A percentile compares a stretch with the other conserved stretches of the same genome.
Conservation (phyloP, 2,797 vertebrate species). For the Parambassis ranga region DNA sequence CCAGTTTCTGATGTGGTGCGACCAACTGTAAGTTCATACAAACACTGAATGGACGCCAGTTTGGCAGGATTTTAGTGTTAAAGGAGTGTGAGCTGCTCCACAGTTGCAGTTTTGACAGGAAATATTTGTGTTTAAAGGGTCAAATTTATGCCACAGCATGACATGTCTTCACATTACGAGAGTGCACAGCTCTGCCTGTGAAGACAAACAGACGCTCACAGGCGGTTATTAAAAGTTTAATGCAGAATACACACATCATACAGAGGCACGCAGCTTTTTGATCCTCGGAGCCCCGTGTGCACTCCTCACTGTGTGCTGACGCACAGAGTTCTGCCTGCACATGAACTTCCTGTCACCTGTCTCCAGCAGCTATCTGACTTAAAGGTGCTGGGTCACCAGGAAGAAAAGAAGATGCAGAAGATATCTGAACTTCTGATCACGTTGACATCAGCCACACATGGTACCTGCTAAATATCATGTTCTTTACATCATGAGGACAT, state of each 20-base stretch:
- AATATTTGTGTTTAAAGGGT: constrained; percentile 38
- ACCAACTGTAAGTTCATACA: no score
- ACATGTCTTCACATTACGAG: constrained; percentile 7
- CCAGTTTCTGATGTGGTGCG: no score
- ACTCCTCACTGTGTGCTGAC: neutral
- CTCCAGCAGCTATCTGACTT: neutral
- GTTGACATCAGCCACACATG: no score
- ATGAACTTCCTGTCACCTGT: neutral
- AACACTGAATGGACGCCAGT: no score
- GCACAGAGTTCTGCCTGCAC: neutral
- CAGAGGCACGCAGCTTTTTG: neutral
- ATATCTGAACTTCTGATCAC: no score
- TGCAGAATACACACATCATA: neutral
- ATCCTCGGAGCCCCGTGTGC: neutral
- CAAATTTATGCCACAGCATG: constrained; percentile 1
- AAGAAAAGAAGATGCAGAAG: no score
- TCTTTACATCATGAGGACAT: no score
- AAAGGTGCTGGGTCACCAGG: no score
- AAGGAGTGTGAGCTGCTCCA: no score
- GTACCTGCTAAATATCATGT: no score
- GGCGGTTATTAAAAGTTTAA: neutral
- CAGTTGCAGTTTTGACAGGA: neutral
- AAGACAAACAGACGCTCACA: constrained; percentile 7
- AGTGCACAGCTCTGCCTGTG: neutral
- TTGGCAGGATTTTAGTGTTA: no score